These are phyloP conservation scores for Poliocrania exsul DNA, from an alignment of 2,797 vertebrate species.

Conservation along the genomic window DNA sequence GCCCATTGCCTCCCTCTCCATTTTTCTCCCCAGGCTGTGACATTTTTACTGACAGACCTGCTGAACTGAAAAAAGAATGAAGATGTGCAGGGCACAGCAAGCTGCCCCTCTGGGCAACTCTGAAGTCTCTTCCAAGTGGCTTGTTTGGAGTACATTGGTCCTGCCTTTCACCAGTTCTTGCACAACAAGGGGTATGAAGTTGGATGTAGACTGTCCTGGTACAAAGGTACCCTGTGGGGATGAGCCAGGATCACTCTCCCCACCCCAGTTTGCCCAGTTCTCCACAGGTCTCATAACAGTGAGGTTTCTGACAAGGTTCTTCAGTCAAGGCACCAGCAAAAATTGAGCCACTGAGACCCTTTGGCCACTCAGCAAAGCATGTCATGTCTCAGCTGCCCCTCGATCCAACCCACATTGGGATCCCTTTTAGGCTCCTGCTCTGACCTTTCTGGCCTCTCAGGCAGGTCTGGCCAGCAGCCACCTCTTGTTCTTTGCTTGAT, in stretches of 20 bases:
- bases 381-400: not conserved
- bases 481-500: not conserved
- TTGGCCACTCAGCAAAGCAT: not conserved
- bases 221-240: not conserved
- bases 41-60: not conserved
- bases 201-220: not conserved
- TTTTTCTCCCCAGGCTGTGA: not conserved
- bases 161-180: not conserved
- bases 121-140: not conserved
- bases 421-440: not conserved
- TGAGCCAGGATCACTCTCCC: not conserved
- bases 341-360: not conserved
- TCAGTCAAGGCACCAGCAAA: not conserved
- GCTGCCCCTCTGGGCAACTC: not conserved
- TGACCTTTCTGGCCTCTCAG: not conserved
- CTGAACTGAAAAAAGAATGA: not conserved
- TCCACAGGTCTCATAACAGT: not conserved
- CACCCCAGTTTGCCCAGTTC: not conserved
- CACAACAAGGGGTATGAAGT: not conserved
- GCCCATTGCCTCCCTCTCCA: not conserved
- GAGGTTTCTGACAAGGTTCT: not conserved
- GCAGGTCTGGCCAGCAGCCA: not conserved
- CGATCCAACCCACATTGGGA: rapidly evolving
- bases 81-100: rapidly evolving
- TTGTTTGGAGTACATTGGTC: not conserved